phyloP scores from a whole-genome alignment of 92 coral and sea anemone genomes.

The Ricordea florida region DNA sequence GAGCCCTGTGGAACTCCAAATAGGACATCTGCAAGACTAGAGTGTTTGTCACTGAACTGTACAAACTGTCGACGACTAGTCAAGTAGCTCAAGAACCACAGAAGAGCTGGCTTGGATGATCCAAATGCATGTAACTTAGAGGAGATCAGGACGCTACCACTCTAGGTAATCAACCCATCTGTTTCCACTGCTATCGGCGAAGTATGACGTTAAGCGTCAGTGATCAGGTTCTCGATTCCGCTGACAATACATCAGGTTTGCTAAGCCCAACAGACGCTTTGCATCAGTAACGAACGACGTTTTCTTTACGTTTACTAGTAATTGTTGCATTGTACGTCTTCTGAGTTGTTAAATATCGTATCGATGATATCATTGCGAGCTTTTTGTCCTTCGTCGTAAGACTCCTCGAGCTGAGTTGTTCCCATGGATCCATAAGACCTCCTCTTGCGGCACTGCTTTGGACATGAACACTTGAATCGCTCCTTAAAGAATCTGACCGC shows the following conservation, averaged over 20 bases:
- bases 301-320: no score
- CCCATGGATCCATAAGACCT: constrained; percentile 57
- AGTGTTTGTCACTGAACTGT: neutral
- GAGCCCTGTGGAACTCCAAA: constrained; percentile 9
- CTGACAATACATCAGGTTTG: no score
- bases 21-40: constrained; percentile 9
- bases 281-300: no score
- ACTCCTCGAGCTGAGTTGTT: neutral
- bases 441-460: neutral
- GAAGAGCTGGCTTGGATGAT: no score
- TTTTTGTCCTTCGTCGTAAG: neutral
- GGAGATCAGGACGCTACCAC: no score
- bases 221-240: no score
- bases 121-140: no score
- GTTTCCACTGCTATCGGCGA: no score
- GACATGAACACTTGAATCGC: constrained; percentile 22
- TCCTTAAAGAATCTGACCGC: constrained; percentile 58
- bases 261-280: no score
- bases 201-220: no score
- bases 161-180: no score
- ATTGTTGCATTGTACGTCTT: no score
- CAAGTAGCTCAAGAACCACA: constrained; percentile 4
- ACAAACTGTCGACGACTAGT: constrained; percentile 8
- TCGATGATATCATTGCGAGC: constrained; percentile 18
- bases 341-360: constrained; percentile 18